These are phyloP conservation scores for Idaea dimidiata DNA, from an alignment of 2,888 invertebrate genomes.

Conservation along the genomic window DNA sequence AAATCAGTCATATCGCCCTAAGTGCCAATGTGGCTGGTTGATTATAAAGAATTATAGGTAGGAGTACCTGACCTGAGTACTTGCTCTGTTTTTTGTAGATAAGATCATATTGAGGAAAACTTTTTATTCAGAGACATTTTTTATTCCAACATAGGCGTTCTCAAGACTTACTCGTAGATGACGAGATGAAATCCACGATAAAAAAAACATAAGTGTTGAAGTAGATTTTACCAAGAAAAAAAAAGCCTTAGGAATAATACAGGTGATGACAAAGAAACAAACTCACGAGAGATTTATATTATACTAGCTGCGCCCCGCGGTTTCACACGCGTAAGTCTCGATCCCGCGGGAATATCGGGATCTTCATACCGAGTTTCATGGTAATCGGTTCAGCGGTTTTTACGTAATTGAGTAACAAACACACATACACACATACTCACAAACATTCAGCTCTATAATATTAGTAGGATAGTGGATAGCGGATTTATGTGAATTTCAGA, in stretches of 20 bases:
- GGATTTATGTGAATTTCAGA: too few relatives aligned
- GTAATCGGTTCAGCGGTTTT: too few relatives aligned
- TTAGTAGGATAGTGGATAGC: too few relatives aligned
- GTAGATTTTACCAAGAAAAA: not conserved
- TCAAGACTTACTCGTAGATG: not conserved
- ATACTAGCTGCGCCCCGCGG: too few relatives aligned
- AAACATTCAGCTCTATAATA: too few relatives aligned
- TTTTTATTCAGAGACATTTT: constrained; percentile 19
- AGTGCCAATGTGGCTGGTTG: not conserved
- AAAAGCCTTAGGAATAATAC: not conserved
- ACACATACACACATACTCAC: too few relatives aligned
- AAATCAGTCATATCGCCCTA: too few relatives aligned
- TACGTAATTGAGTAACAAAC: too few relatives aligned
- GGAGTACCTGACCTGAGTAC: constrained; percentile 9
- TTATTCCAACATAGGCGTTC: not conserved
- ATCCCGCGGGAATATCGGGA: too few relatives aligned
- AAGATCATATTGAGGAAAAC: constrained; percentile 1
- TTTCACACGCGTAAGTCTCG: too few relatives aligned
- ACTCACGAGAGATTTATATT: not conserved
- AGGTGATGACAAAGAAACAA: not conserved
- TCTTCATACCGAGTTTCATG: too few relatives aligned
- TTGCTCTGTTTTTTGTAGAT: not conserved
- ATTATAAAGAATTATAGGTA: not conserved
- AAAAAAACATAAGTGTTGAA: not conserved
- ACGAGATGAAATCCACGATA: not conserved